Evolutionary conservation across 1,140 invertebrate genomes (phyloP).

Genomic region (Ericerus pela): DNA sequence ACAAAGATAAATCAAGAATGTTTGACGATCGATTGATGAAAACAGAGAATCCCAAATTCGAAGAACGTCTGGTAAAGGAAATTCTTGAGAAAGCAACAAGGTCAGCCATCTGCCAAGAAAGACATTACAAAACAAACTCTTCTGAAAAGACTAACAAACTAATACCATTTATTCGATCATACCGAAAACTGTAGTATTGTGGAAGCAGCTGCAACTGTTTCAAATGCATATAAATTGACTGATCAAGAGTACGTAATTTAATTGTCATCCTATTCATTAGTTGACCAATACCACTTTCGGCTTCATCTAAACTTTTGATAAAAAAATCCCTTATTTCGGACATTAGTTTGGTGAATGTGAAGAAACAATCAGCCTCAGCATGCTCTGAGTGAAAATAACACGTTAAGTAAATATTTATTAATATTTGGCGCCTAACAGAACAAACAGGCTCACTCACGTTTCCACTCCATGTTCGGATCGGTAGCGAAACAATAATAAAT

Average conservation of each 20-base stretch:
- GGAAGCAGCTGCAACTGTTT: constrained; percentile 73
- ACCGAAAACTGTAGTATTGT: constrained; percentile 90
- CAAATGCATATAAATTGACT: constrained; percentile 55
- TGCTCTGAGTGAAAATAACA: constrained; percentile 45
- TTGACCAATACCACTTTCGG: constrained; percentile 70
- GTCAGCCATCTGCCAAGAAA: constrained; percentile 71
- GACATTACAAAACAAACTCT: not conserved
- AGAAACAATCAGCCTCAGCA: constrained; percentile 95
- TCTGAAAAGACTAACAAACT: not conserved
- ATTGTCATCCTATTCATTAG: constrained; percentile 66
- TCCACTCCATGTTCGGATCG: constrained; percentile 64
- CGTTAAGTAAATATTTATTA: not conserved
- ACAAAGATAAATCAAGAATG: constrained; percentile 80
- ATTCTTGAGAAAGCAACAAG: constrained; percentile 92
- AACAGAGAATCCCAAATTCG: constrained; percentile 93
- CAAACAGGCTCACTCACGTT: constrained; percentile 39
- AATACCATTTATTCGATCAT: constrained; percentile 14
- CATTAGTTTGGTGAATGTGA: constrained; percentile 95
- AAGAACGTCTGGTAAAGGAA: constrained; percentile 87
- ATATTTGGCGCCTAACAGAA: not conserved
- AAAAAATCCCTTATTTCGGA: constrained; percentile 94
- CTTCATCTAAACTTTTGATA: constrained; percentile 87
- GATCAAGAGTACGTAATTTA: constrained; percentile 60
- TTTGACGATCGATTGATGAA: constrained; percentile 72
- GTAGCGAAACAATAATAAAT: constrained; percentile 95